These are phyloP conservation scores for Drosophila mimica DNA, from an alignment of 2,888 invertebrate genomes.

Conservation along the genomic window DNA sequence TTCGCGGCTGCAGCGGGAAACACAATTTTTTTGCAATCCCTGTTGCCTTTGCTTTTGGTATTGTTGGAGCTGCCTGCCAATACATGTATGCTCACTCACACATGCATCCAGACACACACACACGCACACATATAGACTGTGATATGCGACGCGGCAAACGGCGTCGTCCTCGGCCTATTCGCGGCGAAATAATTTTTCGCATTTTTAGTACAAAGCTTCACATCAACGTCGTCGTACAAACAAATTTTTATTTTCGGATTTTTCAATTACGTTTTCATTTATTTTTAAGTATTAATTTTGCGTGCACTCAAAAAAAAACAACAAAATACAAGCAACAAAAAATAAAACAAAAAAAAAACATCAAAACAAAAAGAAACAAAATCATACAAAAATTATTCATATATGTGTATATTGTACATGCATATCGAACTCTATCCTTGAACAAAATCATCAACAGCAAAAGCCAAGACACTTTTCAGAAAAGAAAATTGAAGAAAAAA, in stretches of 20 bases:
- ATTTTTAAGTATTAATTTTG: conserved; percentile 82
- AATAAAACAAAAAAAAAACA: conserved; percentile 43
- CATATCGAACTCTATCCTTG: conserved; percentile 49
- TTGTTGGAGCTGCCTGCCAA: conserved; percentile 58
- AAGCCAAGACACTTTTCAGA: conserved; percentile 40
- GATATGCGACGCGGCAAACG: conserved; percentile 63
- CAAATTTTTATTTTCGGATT: conserved; percentile 83
- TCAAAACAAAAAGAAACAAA: conserved; percentile 46
- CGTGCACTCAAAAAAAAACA: conserved; percentile 79
- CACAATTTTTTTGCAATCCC: conserved; percentile 55
- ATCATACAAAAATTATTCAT: conserved; percentile 57
- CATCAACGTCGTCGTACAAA: conserved; percentile 84
- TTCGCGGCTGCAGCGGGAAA: conserved; percentile 75
- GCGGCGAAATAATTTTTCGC: conserved; percentile 83
- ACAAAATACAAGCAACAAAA: conserved; percentile 53
- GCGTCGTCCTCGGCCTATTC: conserved; percentile 79
- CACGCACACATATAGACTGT: conserved; percentile 15
- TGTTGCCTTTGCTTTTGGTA: conserved; percentile 35
- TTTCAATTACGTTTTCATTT: conserved; percentile 84
- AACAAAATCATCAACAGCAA: conserved; percentile 56
- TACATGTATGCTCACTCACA: conserved; percentile 50
- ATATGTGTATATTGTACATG: conserved; percentile 53
- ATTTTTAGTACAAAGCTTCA: conserved; percentile 84
- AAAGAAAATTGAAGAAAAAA: conserved; percentile 23
- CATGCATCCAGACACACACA: conserved; percentile 20